Evolutionary conservation across 1,140 invertebrate species (phyloP).

Genomic region (Drusus annulatus): DNA sequence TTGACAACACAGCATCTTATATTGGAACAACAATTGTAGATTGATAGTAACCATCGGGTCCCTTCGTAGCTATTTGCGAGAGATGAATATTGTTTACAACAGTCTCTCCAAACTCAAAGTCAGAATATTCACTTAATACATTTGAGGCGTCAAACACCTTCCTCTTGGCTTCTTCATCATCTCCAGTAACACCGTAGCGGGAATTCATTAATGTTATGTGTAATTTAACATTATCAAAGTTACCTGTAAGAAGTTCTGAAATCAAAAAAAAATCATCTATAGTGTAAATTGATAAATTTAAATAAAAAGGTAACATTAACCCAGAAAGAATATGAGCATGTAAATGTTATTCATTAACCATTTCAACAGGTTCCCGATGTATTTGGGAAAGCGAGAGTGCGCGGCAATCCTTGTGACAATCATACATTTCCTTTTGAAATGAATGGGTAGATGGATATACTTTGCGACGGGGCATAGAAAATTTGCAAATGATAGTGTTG

Average conservation of each 20-base stretch:
- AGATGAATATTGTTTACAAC: slow-evolving; percentile 53
- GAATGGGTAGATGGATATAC: too few relatives aligned
- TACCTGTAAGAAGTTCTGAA: slow-evolving; percentile 20
- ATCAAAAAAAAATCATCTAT: slow-evolving; percentile 34
- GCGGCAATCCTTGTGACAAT: too few relatives aligned
- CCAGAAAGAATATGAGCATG: too few relatives aligned
- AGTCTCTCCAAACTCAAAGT: slow-evolving; percentile 51
- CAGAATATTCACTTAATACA: slow-evolving; percentile 50
- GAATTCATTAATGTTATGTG: slow-evolving; percentile 58
- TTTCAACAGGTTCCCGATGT: too few relatives aligned
- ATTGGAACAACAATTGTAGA: slow-evolving; percentile 44
- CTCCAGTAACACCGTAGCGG: not conserved
- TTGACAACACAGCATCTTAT: too few relatives aligned
- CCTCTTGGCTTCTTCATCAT: slow-evolving; percentile 38
- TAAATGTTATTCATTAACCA: too few relatives aligned
- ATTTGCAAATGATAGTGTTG: too few relatives aligned
- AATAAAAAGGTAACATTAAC: too few relatives aligned
- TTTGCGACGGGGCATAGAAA: too few relatives aligned
- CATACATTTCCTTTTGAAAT: too few relatives aligned
- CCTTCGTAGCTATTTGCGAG: slow-evolving; percentile 42
- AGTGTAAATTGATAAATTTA: too few relatives aligned
- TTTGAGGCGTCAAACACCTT: slow-evolving; percentile 51
- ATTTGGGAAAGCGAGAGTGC: too few relatives aligned
- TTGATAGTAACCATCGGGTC: slow-evolving; percentile 50
- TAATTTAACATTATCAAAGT: slow-evolving; percentile 47